Percentiles rank a stretch among this genome's conserved stretches.
Conservation (phyloP, 1,140 invertebrate genomes). For the Bombus balteatus region DNA sequence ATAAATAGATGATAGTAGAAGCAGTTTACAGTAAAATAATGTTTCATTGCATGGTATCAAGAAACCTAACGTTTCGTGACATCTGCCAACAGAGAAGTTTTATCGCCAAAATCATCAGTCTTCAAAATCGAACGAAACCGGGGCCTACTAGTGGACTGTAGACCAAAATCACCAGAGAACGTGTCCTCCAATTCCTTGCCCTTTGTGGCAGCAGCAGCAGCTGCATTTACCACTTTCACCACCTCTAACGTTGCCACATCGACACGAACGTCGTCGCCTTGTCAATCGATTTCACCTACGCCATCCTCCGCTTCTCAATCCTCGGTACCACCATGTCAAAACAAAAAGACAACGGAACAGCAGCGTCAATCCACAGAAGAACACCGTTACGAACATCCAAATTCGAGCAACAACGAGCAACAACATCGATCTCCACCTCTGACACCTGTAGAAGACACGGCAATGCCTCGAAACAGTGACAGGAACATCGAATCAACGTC, state of each 20-base stretch:
- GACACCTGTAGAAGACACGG: background rate
- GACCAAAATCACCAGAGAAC: conserved; percentile 51
- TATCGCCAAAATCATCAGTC: conserved; percentile 55
- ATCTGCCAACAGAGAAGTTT: background rate
- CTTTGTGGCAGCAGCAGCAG: conserved; percentile 43
- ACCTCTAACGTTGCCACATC: conserved; percentile 34
- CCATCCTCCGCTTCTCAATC: conserved; percentile 54
- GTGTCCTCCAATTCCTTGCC: conserved; percentile 49
- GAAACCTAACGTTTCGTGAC: background rate
- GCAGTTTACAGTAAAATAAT: no score
- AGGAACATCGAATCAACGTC: background rate
- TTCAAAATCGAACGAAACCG: conserved; percentile 6
- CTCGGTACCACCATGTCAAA: conserved; percentile 22
- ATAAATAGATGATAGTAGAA: no score
- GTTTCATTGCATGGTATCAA: no score
- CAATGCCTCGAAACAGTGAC: background rate
- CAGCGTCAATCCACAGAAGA: background rate
- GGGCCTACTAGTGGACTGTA: background rate
- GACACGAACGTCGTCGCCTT: conserved; percentile 62
- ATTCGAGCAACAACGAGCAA: background rate
- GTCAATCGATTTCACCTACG: conserved; percentile 55
- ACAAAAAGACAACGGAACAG: conserved; percentile 24
- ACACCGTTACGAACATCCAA: background rate
- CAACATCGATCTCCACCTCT: background rate
- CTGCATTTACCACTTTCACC: conserved; percentile 49